A percentile compares a stretch with the other conserved stretches of the same genome.
phyloP scores from a whole-genome alignment of 1,140 invertebrate genomes.

The Bathynomus jamesi region DNA sequence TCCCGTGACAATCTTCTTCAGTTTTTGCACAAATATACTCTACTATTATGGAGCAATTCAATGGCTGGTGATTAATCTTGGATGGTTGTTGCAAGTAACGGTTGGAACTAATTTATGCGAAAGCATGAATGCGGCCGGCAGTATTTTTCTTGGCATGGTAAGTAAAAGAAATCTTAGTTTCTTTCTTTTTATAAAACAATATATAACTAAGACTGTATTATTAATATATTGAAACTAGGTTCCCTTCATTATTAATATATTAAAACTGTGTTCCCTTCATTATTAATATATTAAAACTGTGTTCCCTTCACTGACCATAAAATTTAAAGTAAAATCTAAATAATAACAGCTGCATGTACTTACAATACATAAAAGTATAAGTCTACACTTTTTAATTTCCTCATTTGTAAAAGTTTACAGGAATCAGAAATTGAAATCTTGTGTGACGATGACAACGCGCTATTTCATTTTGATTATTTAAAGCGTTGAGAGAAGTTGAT shows the following conservation, averaged over 20 bases:
- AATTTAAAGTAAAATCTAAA: too few species aligned
- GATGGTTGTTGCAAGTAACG: conserved; percentile 60
- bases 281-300: too few species aligned
- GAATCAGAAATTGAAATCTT: too few species aligned
- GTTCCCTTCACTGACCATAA: too few species aligned
- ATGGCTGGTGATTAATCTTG: conserved; percentile 68
- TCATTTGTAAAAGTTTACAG: too few species aligned
- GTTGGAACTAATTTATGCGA: conserved; percentile 86
- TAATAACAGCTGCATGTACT: too few species aligned
- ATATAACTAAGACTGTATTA: background rate
- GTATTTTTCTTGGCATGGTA: conserved; percentile 82
- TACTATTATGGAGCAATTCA: conserved; percentile 82
- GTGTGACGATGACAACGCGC: background rate
- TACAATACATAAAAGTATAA: too few species aligned
- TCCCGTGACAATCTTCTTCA: conserved; percentile 82
- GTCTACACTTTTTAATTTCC: too few species aligned
- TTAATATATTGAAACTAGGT: too few species aligned
- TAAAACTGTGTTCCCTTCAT: too few species aligned
- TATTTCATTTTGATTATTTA: background rate
- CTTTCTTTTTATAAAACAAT: background rate
- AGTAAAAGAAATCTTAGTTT: background rate
- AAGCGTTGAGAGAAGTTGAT: background rate
- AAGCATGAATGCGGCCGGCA: conserved; percentile 79
- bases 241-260: too few species aligned
- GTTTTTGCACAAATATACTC: conserved; percentile 72